Evolutionary conservation across 2,797 vertebrate species (phyloP), one percentile per base, ranked within the genome.

Genomic region (Xenops minutus): DNA sequence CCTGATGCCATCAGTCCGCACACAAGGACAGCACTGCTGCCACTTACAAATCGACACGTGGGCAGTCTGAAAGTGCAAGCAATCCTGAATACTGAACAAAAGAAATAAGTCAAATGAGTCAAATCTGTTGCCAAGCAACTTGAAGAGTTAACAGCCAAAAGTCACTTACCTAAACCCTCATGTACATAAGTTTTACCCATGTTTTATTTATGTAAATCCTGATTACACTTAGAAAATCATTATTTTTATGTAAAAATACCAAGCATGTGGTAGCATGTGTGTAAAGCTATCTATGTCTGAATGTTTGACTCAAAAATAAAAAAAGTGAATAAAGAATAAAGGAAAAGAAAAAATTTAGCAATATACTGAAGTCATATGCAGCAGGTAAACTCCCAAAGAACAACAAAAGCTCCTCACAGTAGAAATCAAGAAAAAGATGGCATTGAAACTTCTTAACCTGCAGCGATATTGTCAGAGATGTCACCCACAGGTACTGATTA

Each of bases 371-470:
- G 62, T 78, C 27, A 19, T 43, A 23, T 22, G 17, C 46, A 66
- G 30, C 12, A 76, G 23, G 36, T 66, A 72, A 87, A 67, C n/a
- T 66, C 34, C 39, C 20, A 79, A 82, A 89, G 48, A 89, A 58
- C 26, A 86, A 85, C 51, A 81, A 73, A 89, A 71, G 10, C 8
- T 71, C 41, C 27, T 71, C 26, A 79, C 30, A 76, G 55, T 37
- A 71, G n/a, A 44, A 56, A 85, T 30, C 34, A 93, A 89, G 74
- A 44, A 24, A 77, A 88, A 88, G 34, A 32, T 22, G 76, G 22
- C 41, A 76, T 79, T 89, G 80, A 82, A 93, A 58, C 68, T 94
- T 83, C 78, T 93, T 92, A 91, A 97, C 91, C 86, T 91, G 92
- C 72, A 96, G 88, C 87, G 64, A 68, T 74, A 74, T 80, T 94